Evolutionary conservation across 2,113 vertebrate species (phyloP).

Genomic region (Chloebia gouldiae): DNA sequence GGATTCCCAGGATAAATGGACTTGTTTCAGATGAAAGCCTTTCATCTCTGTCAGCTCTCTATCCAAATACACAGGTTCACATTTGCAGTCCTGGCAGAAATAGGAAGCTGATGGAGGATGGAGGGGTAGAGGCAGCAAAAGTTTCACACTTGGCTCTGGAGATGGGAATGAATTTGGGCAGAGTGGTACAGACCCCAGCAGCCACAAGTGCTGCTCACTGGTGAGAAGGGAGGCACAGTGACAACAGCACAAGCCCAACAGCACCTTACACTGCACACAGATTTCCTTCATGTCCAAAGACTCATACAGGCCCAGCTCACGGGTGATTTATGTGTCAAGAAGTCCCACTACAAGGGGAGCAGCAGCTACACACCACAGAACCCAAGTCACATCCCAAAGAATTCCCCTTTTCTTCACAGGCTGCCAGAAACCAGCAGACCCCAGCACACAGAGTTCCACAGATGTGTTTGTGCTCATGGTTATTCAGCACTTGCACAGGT

Average conservation of each 20-base stretch:
- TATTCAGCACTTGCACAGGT: neutral
- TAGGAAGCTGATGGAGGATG: neutral
- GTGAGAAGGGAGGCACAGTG: neutral
- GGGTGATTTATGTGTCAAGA: fast-evolving
- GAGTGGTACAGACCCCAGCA: neutral
- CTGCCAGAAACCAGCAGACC: neutral
- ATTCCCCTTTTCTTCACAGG: neutral
- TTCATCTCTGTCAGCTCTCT: neutral
- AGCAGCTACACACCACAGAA: neutral
- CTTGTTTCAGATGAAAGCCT: neutral
- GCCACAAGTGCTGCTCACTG: neutral
- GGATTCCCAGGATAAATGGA: neutral
- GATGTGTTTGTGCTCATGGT: neutral
- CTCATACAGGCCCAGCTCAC: neutral
- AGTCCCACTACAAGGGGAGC: neutral
- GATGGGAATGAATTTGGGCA: neutral
- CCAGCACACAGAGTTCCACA: neutral
- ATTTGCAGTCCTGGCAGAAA: neutral
- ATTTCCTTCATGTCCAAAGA: neutral
- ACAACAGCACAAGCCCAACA: neutral
- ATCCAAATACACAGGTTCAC: neutral
- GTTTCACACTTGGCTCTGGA: neutral
- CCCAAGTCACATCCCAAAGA: neutral
- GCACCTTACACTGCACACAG: fast-evolving
- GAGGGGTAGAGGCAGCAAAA: neutral